Evolutionary conservation across 2,113 vertebrate species (phyloP).

Genomic region (Oriolus oriolus): DNA sequence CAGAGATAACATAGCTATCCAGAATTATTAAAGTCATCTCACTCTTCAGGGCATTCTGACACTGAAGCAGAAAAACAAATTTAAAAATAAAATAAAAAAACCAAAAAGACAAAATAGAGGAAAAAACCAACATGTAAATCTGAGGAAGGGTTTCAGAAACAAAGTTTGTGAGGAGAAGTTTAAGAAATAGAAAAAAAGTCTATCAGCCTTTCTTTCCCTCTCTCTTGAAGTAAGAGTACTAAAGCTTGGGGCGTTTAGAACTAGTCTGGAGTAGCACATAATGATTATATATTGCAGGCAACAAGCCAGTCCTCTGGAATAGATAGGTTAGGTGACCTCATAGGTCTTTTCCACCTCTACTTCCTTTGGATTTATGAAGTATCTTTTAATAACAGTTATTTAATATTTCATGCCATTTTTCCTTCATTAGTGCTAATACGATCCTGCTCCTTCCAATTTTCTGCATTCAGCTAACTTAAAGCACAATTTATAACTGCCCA

Average conservation of each 20-base stretch:
- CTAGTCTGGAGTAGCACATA: neutral
- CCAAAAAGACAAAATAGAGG: neutral
- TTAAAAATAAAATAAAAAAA: neutral
- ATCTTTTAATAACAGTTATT: neutral
- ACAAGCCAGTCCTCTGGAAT: neutral
- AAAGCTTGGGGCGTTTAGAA: neutral
- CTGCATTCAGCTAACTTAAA: neutral
- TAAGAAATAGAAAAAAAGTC: neutral
- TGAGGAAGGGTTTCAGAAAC: neutral
- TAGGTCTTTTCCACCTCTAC: neutral
- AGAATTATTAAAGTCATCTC: neutral
- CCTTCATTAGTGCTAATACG: neutral
- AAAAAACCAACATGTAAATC: fast-evolving
- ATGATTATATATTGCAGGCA: neutral
- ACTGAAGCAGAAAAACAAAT: neutral
- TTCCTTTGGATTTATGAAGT: neutral
- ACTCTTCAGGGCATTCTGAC: neutral
- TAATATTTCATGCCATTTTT: neutral
- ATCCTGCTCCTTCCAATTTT: neutral
- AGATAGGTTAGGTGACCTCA: neutral
- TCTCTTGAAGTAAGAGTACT: neutral
- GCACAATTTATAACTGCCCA: neutral
- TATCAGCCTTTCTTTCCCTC: neutral
- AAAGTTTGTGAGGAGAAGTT: neutral
- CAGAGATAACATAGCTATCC: neutral